Conservation (phyloP, 1,140 invertebrate species). For the Apis mellifera region DNA sequence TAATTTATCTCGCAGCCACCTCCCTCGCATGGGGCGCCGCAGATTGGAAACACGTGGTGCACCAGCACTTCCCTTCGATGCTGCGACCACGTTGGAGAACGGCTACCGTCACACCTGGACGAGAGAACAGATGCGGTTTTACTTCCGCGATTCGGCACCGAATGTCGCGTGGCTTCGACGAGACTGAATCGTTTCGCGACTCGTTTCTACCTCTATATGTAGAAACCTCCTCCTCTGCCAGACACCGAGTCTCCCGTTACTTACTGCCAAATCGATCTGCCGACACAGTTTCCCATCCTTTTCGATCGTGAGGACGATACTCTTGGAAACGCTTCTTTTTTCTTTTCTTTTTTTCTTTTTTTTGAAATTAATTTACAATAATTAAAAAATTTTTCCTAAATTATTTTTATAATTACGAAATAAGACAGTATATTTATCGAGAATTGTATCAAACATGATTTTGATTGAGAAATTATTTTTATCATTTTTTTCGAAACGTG, state of each 20-base stretch:
- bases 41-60: neutral
- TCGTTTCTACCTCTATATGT: slow-evolving; percentile 72
- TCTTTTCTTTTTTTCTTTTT: neutral
- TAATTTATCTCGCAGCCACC: no score
- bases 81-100: no score
- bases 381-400: no score
- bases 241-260: slow-evolving; percentile 60
- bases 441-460: no score
- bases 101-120: neutral
- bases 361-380: neutral
- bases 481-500: no score
- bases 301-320: neutral
- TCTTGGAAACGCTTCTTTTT: neutral
- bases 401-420: no score
- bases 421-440: no score
- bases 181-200: slow-evolving; percentile 69
- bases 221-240: slow-evolving; percentile 66
- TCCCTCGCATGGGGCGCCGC: no score
- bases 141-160: slow-evolving; percentile 6
- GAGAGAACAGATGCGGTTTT: neutral
- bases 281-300: neutral
- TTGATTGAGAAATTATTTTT: no score
- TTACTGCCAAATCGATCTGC: slow-evolving; percentile 32
- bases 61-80: no score
- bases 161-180: slow-evolving; percentile 62